Evolutionary conservation across 2,113 vertebrate genomes (phyloP).

Genomic region (Nasalis larvatus): DNA sequence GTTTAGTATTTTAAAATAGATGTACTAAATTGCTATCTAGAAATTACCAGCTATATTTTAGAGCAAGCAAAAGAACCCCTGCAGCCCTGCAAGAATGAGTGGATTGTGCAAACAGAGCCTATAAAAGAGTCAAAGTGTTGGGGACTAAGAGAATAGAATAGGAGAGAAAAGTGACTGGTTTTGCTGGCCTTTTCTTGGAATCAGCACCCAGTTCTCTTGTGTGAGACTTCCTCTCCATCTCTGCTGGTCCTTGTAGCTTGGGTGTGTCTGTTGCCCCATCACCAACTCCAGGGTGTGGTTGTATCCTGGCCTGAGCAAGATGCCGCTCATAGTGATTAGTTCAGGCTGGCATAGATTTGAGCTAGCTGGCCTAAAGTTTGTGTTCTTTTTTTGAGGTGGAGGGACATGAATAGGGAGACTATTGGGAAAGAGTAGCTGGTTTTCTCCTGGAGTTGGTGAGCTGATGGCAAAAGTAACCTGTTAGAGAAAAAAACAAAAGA

Average conservation of each 20-base stretch:
- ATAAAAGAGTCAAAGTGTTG: rapidly evolving
- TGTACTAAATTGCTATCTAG: neutral
- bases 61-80: neutral
- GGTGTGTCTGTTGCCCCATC: neutral
- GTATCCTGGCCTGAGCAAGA: neutral
- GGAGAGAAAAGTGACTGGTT: neutral
- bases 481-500: neutral
- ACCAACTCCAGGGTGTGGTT: neutral
- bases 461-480: neutral
- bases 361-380: neutral
- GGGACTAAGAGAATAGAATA: neutral
- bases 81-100: neutral
- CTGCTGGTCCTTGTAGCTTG: neutral
- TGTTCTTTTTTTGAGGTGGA: neutral
- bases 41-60: neutral
- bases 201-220: neutral
- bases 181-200: neutral
- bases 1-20: neutral
- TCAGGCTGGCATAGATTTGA: neutral
- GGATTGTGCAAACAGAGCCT: neutral
- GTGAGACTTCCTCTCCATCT: neutral
- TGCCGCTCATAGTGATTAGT: neutral
- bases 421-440: neutral
- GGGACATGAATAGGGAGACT: neutral
- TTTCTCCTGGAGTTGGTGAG: neutral